These are phyloP conservation scores for Lucilia sericata DNA, from an alignment of 1,140 invertebrate species.

Conservation along the genomic window DNA sequence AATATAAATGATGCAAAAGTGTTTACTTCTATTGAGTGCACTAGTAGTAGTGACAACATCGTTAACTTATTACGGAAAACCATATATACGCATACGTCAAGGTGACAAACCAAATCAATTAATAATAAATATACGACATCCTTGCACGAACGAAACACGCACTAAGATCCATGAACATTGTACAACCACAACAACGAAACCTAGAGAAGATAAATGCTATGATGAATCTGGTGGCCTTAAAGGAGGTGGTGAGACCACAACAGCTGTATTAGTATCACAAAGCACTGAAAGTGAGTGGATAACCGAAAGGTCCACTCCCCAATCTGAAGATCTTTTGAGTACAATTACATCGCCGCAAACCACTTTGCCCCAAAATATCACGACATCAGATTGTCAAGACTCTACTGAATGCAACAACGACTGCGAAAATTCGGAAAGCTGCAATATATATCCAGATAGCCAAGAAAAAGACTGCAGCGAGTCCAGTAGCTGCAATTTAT, in stretches of 20 bases:
- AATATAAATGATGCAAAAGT: slow-evolving; percentile 6
- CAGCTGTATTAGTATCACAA: no score
- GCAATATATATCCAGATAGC: no score
- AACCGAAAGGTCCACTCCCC: no score
- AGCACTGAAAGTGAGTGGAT: no score
- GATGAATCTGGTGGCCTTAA: not conserved
- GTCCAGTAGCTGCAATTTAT: no score
- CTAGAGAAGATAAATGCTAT: not conserved
- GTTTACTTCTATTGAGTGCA: not conserved
- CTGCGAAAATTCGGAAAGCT: no score
- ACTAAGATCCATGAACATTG: not conserved
- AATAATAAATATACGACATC: slow-evolving; percentile 28
- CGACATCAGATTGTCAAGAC: no score
- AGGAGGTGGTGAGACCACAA: not conserved
- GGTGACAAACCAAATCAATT: slow-evolving; percentile 28
- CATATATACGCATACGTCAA: slow-evolving; percentile 18
- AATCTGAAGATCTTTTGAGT: no score
- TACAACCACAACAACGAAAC: not conserved
- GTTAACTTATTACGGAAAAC: slow-evolving; percentile 15
- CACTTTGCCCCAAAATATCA: no score
- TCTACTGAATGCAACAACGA: no score
- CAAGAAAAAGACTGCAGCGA: no score
- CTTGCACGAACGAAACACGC: not conserved
- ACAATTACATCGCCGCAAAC: no score
- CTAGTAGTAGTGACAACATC: not conserved